Evolutionary conservation across 2,888 invertebrate genomes (phyloP), one percentile per base, ranked within the genome.

Genomic region (Elegia similella): DNA sequence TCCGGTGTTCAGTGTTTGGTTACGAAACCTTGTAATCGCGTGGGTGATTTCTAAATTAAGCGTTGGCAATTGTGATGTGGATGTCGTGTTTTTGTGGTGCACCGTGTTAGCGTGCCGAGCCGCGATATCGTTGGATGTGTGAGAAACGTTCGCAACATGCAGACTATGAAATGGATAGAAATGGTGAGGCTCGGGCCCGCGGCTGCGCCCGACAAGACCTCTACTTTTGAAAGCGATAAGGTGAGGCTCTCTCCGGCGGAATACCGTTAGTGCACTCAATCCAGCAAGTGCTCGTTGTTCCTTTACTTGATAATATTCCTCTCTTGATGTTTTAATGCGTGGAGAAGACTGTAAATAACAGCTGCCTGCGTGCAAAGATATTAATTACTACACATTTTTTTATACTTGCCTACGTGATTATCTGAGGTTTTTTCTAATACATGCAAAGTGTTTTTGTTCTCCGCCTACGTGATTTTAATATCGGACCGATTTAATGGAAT

Each of bases 111-210:
- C 65, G 63, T 62, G 60, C 60, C 52, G 62, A 66, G 65, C 67
- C 72, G 64, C 65, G 66, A 64, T 64, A 62, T 75, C 69, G 67
- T 69, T 68, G 70, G 63, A 66, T 73, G 63, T 59, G 69, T 69
- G 64, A 67, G 67, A 70, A 65, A 69, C 65, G 66, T 67, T 69
- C 62, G 57, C 63, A 73, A 5, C 23, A 90, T 89, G 88, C 87
- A 88, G 77, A 83, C 88, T 72, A 84, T 89, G 75, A 89, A 88
- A 76, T 89, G 85, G 84, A 88, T 88, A 78, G 90, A 89, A 69
- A 88, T 90, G 90, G 88, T 89, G 73, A 82, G 82, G 61, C 82
- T 89, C 62, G 86, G 85, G 58, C 83, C 86, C 46, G 65, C 78
- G 38, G 57, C 72, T 16, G 57, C 72, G 17, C 62, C 76, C 61